Base-by-base conservation (phyloP, 2,888 invertebrate genomes). In the Mactromeris polynyma region DNA sequence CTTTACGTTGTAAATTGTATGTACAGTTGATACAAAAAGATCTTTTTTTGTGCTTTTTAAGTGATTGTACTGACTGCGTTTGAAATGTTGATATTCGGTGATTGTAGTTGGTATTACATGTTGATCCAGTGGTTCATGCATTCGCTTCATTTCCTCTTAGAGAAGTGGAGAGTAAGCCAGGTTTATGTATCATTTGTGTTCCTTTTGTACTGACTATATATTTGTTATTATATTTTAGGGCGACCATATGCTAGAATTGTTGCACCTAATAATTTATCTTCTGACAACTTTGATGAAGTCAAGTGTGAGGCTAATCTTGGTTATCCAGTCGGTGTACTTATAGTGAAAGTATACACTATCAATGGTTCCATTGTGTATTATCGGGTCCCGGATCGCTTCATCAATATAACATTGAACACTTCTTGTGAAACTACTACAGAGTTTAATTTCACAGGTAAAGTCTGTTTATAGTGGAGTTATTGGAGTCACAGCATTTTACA, bases 391-490 rank as follows among this genome's bases (percentile, higher is more conserved):
- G 73, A 73, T 33, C 31, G 11, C 1, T 31, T 73, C 36, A 73
- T 36, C 14, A 33, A 36, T 3, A 11, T 31, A 36, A 36, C 36
- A 11, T 36, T 19, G 1, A 73, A 33, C 36, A 36, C 73, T 11
- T 0, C 73, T 17, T 73, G 73, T 33, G 11, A 73, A 26, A 73
- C 73, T 33, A 33, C 73, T 2, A 17, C 36, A 19, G 17, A 73
- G 33, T 73, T 73, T 36, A 73, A 73, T 33, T 73, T 73, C 17
- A 73, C 73, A 73, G 73, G 73, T 73, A 73, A 17, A 33, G n/a
- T n/a, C n/a, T n/a, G n/a, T n/a, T n/a, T n/a, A n/a, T n/a, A n/a
- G n/a, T n/a, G n/a, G n/a, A n/a, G n/a, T n/a, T n/a, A n/a, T n/a
- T n/a, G n/a, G n/a, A n/a, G n/a, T n/a, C n/a, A n/a, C n/a, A n/a